Evolutionary conservation across 2,113 vertebrate genomes (phyloP), one percentile per base, ranked within the genome.

Genomic region (Eurypyga helias): DNA sequence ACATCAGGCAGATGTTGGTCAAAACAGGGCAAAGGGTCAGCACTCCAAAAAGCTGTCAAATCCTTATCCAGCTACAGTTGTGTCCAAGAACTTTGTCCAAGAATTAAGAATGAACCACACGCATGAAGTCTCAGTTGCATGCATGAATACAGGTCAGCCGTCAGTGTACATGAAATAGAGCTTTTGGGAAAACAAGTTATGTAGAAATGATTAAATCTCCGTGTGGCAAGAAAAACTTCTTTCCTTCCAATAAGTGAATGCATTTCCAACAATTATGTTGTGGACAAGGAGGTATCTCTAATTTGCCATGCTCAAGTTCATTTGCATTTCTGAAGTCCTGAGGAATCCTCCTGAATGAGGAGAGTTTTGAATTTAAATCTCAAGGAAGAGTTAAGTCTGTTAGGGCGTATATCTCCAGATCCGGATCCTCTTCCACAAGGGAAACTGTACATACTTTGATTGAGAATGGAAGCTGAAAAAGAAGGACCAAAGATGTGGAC

Each of bases 191-290:
- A 92, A 76, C 3, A 65, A 60, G 29, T 54, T 51, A 21, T 14
- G 7, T 33, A n/a, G 0, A 0, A 82, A 16, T 48, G 6, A 38
- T 26, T 80, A 57, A 79, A 33, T 51, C 10, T 71, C 21, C 41
- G 15, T 55, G 60, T 87, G 72, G 34, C 46, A 75, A 49, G 28
- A 54, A 78, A 91, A 89, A 2, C 3, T 15, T 61, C 7, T 80
- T 89, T 83, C 15, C 6, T 87, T 91, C 51, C 45, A 84, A 7
- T 11, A 9, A 11, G 7, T 77, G 38, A 87, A 54, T 19, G n/a
- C 46, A 54, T 78, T 89, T 87, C 60, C 66, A 87, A 20, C 3
- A 71, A 28, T 4, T 73, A 16, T 17, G 2, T 33, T 76, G 9
- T 5, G 11, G 48, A 8, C 26, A 72, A 88, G 25, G 28, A 24